These are phyloP conservation scores for Plecotus auritus DNA, from an alignment of 2,113 vertebrate genomes.

Conservation along the genomic window DNA sequence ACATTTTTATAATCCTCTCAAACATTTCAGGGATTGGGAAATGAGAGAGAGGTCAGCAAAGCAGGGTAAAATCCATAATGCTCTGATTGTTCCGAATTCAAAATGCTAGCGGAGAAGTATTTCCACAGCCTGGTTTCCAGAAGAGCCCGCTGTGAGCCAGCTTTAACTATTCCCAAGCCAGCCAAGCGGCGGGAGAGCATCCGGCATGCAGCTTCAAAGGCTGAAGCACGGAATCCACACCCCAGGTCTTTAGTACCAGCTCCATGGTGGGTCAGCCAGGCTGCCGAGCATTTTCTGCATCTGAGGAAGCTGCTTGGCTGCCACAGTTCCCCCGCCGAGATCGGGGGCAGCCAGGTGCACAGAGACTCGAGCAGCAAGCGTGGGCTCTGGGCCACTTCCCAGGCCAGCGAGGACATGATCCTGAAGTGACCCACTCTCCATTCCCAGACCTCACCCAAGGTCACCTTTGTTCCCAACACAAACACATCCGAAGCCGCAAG, in stretches of 20 bases:
- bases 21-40: not conserved
- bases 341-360: accelerated
- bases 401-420: not conserved
- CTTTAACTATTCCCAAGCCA: not conserved
- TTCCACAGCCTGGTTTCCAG: not conserved
- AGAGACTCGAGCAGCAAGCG: not conserved
- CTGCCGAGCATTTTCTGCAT: no score
- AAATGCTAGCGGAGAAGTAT: not conserved
- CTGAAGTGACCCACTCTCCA: not conserved
- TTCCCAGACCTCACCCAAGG: not conserved
- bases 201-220: accelerated
- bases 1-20: not conserved
- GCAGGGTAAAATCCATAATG: not conserved
- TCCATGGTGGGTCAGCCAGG: accelerated
- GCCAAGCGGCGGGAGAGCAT: accelerated
- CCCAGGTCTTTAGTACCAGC: accelerated
- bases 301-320: not conserved
- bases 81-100: slow-evolving; percentile 25
- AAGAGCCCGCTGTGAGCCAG: not conserved
- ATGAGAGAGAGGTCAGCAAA: slow-evolving; percentile 22
- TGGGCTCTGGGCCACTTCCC: not conserved
- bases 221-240: accelerated
- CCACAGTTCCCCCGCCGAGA: not conserved
- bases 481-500: not conserved
- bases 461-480: not conserved